Evolutionary conservation across 1,140 invertebrate species (phyloP).

Genomic region (Nephila pilipes): DNA sequence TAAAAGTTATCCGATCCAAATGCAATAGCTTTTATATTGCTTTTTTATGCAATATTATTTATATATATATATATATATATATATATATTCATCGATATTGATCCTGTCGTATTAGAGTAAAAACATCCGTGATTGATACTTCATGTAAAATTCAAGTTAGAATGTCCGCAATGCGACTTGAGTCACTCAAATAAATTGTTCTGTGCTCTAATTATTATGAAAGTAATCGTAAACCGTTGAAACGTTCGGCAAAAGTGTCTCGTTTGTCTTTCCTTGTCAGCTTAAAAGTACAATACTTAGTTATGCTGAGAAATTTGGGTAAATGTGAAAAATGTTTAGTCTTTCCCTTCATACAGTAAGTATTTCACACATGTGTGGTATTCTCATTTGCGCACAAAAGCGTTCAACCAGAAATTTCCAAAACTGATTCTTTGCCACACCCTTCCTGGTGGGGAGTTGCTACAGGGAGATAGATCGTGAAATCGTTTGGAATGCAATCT

Average conservation of each 20-base stretch:
- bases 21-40: too few relatives aligned
- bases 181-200: constrained; percentile 10
- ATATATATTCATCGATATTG: too few relatives aligned
- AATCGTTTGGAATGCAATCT: constrained; percentile 60
- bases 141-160: constrained; percentile 7
- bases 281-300: constrained; percentile 7
- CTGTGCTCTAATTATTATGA: constrained; percentile 14
- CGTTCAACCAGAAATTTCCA: constrained; percentile 44
- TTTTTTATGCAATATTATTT: too few relatives aligned
- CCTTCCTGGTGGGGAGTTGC: not conserved
- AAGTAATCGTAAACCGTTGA: constrained; percentile 21
- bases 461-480: constrained; percentile 42
- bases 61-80: too few relatives aligned
- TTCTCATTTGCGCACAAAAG: constrained; percentile 57
- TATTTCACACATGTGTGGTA: constrained; percentile 49
- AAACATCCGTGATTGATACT: constrained; percentile 3
- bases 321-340: constrained; percentile 36
- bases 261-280: constrained; percentile 4
- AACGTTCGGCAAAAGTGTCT: not conserved
- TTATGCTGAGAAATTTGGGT: constrained; percentile 12
- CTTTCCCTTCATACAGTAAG: constrained; percentile 28
- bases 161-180: not conserved
- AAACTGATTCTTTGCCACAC: constrained; percentile 44
- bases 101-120: not conserved
- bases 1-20: too few relatives aligned